Percentiles rank a stretch among this genome's conserved stretches.
phyloP scores from a whole-genome alignment of 2,888 invertebrate genomes.

The Ochlodes sylvanus region DNA sequence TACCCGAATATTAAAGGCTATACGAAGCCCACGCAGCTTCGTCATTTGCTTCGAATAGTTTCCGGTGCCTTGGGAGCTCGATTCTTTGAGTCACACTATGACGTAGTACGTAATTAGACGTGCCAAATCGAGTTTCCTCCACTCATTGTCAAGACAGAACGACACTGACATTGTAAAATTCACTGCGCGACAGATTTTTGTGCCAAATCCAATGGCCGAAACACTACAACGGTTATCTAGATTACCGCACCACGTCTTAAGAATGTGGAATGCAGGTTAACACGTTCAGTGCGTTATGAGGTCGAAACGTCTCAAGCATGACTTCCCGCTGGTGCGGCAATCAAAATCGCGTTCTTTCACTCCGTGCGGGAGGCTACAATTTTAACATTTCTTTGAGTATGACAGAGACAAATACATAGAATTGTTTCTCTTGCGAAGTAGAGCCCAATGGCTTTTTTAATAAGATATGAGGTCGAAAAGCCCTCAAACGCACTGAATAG shows the following conservation, averaged over 20 bases:
- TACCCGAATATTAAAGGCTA: no score
- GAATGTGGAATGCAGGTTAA: neutral
- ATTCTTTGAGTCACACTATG: slow-evolving; percentile 31
- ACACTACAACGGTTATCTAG: neutral
- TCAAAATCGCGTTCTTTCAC: no score
- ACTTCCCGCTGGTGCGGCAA: no score
- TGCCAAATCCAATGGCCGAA: neutral
- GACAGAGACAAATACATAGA: no score
- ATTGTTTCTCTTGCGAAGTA: no score
- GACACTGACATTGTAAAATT: slow-evolving; percentile 5
- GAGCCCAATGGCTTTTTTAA: no score
- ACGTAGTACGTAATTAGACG: slow-evolving; percentile 36
- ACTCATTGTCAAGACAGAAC: slow-evolving; percentile 15
- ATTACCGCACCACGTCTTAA: neutral
- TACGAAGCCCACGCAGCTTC: slow-evolving; percentile 1
- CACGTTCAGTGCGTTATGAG: no score
- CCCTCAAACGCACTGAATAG: no score
- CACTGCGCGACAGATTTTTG: neutral
- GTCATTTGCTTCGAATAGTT: slow-evolving; percentile 27
- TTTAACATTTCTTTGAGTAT: no score
- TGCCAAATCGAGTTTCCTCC: slow-evolving; percentile 35
- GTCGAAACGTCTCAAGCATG: no score
- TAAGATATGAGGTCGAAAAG: no score
- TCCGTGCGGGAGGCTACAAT: no score
- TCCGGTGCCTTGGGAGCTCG: slow-evolving; percentile 26